Percentiles rank a stretch among this genome's conserved stretches.
Evolutionary conservation across 2,113 vertebrate genomes (phyloP).

Genomic region (Amphiprion percula): DNA sequence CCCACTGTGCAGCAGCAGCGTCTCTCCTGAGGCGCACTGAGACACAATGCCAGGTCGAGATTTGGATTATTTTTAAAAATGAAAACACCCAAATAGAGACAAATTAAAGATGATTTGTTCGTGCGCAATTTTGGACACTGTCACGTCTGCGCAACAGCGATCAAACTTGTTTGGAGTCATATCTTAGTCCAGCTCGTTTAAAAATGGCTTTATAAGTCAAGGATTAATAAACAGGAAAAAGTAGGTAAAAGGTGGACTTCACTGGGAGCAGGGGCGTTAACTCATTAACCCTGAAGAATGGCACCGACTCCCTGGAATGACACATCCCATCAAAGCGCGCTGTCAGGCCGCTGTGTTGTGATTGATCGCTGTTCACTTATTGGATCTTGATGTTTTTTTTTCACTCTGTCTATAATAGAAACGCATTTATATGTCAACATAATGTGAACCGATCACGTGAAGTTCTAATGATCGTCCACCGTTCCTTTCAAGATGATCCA

Average conservation of each 20-base stretch:
- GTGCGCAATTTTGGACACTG: conserved; percentile 20
- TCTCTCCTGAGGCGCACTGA: conserved; percentile 43
- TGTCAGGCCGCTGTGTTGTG: conserved; percentile 21
- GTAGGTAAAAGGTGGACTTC: background rate
- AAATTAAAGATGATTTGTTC: background rate
- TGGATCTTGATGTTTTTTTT: background rate
- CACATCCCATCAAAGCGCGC: conserved; percentile 20
- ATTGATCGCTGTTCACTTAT: conserved; percentile 25
- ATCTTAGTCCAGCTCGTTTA: background rate
- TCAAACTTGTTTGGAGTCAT: conserved; percentile 23
- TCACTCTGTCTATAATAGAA: background rate
- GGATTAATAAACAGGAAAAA: background rate
- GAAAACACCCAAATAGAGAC: background rate
- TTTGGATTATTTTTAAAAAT: conserved; percentile 7
- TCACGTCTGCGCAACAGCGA: background rate
- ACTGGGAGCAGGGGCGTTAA: conserved; percentile 12
- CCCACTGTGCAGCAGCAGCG: conserved; percentile 61
- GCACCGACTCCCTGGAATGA: conserved; percentile 6
- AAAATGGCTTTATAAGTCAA: background rate
- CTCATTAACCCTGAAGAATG: conserved; percentile 36
- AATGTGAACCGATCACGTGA: conserved; percentile 11
- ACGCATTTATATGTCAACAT: too few species aligned
- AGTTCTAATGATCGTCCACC: conserved; percentile 19
- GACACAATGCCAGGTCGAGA: conserved; percentile 19
- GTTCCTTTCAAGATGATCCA: conserved; percentile 40